Evolutionary conservation across 2,888 invertebrate genomes (phyloP), one percentile per base, ranked within the genome.

Genomic region (Apamea sordens): DNA sequence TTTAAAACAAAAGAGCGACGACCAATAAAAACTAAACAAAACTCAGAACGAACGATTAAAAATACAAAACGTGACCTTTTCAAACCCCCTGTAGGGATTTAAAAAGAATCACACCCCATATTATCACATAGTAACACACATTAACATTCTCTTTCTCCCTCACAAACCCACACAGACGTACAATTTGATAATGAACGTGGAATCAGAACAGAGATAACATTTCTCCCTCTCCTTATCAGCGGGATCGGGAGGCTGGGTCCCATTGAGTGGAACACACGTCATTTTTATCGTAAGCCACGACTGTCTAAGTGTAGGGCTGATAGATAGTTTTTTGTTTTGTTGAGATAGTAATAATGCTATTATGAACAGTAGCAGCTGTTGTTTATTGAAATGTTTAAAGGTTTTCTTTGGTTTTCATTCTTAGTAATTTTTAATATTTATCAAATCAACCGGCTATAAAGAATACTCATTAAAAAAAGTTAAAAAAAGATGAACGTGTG

Each of bases 141-240:
- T 78, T 78, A 78, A 88, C 74, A 86, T 83, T 68, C 73, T 68
- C 72, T 73, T 11, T 76, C 77, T 77, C 78, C 50, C 53, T 76
- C 80, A 6, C 63, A 13, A 86, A 80, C 87, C 72, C 88, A 89
- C 91, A 90, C 90, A 90, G 85, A 84, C 83, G 84, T 85, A 89
- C 88, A 86, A 80, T 89, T 93, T 95, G 96, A 96, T 96, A 96
- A 95, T 95, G 95, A 95, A 95, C 95, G 93, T 94, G 94, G 94
- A 95, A 95, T 95, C 95, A 93, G 92, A 74, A 87, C 82, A 84
- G 83, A 93, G 95, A 95, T 95, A 95, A 94, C 91, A 88, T 91
- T 91, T 91, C 89, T 88, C 87, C 89, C 90, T 85, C 86, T 77
- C 78, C 71, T 94, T 94, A 94, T 94, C 94, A 92, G 90, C 78